Evolutionary conservation across 1,140 invertebrate genomes (phyloP), one percentile per base, ranked within the genome.

Genomic region (Idris sp.): DNA sequence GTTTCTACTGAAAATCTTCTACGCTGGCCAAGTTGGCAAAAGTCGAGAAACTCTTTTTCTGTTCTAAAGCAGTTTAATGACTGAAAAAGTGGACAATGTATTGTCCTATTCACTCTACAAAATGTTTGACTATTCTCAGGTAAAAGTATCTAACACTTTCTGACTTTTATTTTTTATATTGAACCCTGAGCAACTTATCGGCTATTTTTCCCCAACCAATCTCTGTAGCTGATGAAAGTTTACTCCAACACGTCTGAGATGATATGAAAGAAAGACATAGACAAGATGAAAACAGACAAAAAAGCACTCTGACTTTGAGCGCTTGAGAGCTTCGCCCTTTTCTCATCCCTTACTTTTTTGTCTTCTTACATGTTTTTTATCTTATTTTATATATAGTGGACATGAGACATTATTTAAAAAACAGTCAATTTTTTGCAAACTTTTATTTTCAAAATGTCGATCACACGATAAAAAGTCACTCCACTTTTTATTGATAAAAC

Each of bases 181-280:
- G 8, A 22, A 11, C 15, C 11, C 8, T 14, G 26, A 15, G 3
- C 25, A 46, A 36, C 49, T 54, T 54, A 56, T 65, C 41, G 33
- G 25, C 36, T 0, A 38, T 65, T 65, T 65, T 65, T 48, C 43
- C n/a, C 22, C 13, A n/a, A 10, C 10, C 13, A 2, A 44, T 19
- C 35, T 41, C 26, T 16, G n/a, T 33, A 46, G 31, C 30, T 43
- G 49, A 48, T 40, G 31, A 26, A 65, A 65, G 26, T 43, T 65
- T 54, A 4, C 6, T 14, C 28, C 14, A 14, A 53, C 28, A 19
- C 28, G 59, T 53, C 46, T 35, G 28, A 25, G 28, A 62, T 26
- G 30, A 30, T 13, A 15, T 40, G 26, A 44, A 64, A 58, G 26
- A 35, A 31, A 41, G 14, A 40, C 36, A 14, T 13, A 16, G 40